Conservation (phyloP, 2,797 vertebrate species). For the Coracias cyanogaster region DNA sequence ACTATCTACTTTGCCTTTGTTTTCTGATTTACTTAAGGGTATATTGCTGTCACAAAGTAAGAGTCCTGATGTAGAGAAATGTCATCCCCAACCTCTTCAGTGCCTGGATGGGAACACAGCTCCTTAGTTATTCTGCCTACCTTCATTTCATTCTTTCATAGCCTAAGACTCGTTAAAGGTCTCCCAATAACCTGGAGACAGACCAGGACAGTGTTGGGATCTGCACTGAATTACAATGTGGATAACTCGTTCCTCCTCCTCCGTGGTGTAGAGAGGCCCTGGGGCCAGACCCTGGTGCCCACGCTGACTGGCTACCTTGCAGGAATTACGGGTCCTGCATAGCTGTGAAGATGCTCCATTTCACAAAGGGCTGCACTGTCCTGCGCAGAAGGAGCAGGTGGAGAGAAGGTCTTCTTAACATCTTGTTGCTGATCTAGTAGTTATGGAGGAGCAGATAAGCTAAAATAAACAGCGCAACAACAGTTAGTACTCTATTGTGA, state of each 20-base stretch:
- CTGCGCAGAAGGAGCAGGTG: not conserved
- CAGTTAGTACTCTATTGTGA: not conserved
- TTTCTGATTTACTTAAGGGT: not conserved
- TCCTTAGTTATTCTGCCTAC: not conserved
- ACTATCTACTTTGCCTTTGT: not conserved
- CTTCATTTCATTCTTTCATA: not conserved
- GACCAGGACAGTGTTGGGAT: not conserved
- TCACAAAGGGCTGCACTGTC: not conserved
- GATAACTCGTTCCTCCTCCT: not conserved
- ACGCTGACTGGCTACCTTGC: rapidly evolving
- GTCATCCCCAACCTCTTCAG: not conserved
- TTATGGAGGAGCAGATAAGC: not conserved
- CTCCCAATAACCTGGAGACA: not conserved
- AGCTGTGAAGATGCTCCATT: not conserved
- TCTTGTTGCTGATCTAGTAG: not conserved
- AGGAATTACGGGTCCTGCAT: not conserved
- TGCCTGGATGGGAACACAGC: not conserved
- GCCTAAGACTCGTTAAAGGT: not conserved
- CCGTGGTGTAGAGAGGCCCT: too few species aligned
- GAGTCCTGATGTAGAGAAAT: not conserved
- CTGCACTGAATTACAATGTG: rapidly evolving
- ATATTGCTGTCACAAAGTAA: not conserved
- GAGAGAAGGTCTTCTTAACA: not conserved
- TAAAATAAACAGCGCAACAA: not conserved
- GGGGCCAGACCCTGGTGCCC: rapidly evolving